These are phyloP conservation scores for Plagodis pulveraria DNA, from an alignment of 2,888 invertebrate species.

Conservation along the genomic window DNA sequence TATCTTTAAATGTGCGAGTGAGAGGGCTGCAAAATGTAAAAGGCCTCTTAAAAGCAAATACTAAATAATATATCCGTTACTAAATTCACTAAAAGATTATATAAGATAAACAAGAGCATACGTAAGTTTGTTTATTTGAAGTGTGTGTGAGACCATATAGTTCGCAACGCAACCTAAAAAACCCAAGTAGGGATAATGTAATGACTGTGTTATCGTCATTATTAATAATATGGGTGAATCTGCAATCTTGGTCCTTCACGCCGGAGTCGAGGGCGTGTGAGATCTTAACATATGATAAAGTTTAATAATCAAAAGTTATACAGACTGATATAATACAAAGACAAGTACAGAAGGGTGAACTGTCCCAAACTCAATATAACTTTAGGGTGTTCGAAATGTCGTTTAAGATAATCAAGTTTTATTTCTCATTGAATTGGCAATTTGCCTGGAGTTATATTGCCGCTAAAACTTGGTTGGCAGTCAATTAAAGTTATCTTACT, in stretches of 20 bases:
- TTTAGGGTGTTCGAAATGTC: conserved; percentile 38
- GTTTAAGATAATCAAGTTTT: conserved; percentile 41
- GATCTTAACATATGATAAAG: conserved; percentile 18
- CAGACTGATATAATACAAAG: conserved; percentile 5
- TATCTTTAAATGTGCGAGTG: no score
- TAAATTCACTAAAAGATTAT: no score
- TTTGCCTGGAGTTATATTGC: conserved; percentile 33
- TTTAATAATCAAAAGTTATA: conserved; percentile 16
- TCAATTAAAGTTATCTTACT: conserved; percentile 35
- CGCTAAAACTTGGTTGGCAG: conserved; percentile 31
- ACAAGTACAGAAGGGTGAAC: conserved; percentile 15
- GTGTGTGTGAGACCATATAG: no score
- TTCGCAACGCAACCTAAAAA: no score
- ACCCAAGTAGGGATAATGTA: no score
- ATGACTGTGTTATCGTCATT: no score
- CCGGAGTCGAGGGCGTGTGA: not conserved
- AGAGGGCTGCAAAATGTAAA: no score
- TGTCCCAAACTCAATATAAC: conserved; percentile 38
- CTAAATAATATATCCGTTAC: no score
- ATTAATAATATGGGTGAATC: no score
- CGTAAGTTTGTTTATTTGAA: no score
- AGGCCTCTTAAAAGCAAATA: no score
- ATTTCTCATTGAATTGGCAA: conserved; percentile 39
- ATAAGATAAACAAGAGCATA: no score
- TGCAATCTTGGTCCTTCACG: not conserved